These are phyloP conservation scores for Catharus fuscescens DNA, from an alignment of 2,113 vertebrate genomes.

Conservation along the genomic window DNA sequence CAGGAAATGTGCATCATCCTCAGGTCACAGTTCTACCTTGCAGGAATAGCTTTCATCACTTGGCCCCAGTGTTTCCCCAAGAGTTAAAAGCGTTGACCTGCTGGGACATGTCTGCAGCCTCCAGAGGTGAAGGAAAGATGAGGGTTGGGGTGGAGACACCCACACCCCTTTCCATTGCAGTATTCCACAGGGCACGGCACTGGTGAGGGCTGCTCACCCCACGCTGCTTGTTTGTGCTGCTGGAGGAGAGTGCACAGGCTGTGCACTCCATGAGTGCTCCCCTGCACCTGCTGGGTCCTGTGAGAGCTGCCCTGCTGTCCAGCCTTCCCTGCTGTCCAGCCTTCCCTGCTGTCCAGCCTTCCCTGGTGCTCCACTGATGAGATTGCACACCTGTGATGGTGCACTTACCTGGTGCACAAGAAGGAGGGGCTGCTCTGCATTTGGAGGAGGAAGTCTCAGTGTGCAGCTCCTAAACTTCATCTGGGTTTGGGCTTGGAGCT, in stretches of 20 bases:
- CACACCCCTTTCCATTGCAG: background rate
- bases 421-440: background rate
- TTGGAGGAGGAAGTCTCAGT: background rate
- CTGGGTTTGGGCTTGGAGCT: background rate
- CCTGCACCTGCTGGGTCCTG: background rate
- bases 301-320: rapidly evolving
- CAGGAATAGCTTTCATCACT: slow-evolving; percentile 33
- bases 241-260: background rate
- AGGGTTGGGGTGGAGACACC: background rate
- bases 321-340: rapidly evolving
- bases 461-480: background rate
- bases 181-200: background rate
- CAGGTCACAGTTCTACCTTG: background rate
- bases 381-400: rapidly evolving
- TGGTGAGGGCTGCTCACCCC: rapidly evolving
- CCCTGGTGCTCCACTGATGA: rapidly evolving
- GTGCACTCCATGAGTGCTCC: background rate
- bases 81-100: background rate
- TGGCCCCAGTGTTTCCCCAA: background rate
- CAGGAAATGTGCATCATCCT: background rate
- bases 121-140: slow-evolving; percentile 8
- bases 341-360: rapidly evolving
- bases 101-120: background rate
- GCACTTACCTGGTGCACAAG: too few species aligned
- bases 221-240: background rate